Evolutionary conservation across 2,797 vertebrate species (phyloP), one percentile per base, ranked within the genome.

Genomic region (Lithobates pipiens): DNA sequence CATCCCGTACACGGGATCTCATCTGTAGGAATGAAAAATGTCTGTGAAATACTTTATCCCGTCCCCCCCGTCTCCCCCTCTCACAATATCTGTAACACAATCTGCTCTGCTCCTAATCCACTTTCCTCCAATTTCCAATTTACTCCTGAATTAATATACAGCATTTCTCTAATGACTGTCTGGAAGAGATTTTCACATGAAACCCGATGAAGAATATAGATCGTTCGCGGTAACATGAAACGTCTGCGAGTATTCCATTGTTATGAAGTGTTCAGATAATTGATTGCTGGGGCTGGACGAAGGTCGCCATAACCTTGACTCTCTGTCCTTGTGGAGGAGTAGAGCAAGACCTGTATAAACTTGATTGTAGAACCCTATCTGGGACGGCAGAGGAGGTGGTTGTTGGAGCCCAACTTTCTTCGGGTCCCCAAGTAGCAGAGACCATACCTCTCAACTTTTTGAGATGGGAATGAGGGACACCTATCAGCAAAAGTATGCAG

Each of bases 121-220:
- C 54, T 74, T 65, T 75, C 39, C 71, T 82, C 80, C 57, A 23
- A 39, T 83, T 76, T 76, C 72, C 75, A 77, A 27, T 36, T n/a
- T 34, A 13, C 69, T 81, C 50, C 68, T 63, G 50, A 70, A 81
- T 81, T 39, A 81, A 85, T 75, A 72, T 80, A 16, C 72, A 61
- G 29, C 34, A 5, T 18, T 44, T 23, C 79, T n/a, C 79, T 72
- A 71, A 81, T 81, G 79, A 72, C 69, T 6, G 68, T 16, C 71
- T n/a, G 71, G 71, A 9, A 73, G 71, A 10, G 36, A 73, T 61
- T 5, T 46, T 57, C 69, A 39, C 39, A 71, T 86, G 79, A 86
- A 77, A 86, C 75, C 36, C 67, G n/a, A 81, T 54, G 61, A 54
- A 67, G 23, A 61, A 57, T 80, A 85, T 76, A 61, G 72, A 82